Base-by-base conservation (phyloP, 2,888 invertebrate genomes). In the Lordiphosa andalusiaca region DNA sequence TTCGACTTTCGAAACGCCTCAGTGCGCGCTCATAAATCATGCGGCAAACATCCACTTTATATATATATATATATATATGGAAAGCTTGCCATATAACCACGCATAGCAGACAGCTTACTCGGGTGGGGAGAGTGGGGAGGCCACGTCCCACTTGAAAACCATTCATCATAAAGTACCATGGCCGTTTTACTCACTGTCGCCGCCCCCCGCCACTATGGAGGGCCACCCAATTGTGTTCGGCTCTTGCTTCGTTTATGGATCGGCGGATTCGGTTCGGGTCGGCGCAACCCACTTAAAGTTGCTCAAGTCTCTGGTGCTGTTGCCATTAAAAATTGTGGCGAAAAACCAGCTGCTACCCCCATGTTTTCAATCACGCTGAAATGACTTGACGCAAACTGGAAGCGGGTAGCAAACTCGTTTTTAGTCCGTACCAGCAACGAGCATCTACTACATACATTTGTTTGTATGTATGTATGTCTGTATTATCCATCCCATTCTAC, bases 91-190 rank as follows among this genome's bases (percentile, higher is more conserved):
- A 46, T 35, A 30, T 25, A 30, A 37, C 44, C 21, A 33, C 35
- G 12, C 35, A 6, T 21, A 36, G 47, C 35, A 7, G 35, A 35
- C 33, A 35, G 9, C 21, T 38, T 42, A 50, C 30, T 46, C 30
- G 41, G 51, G 12, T 30, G 42, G 51, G 49, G 33, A 48, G 19
- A 6, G n/a, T n/a, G 52, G 38, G 54, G 73, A 58, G 62, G 70
- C 69, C 66, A 55, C 70, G 80, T 80, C 83, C 82, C 85, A 82
- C 82, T 80, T 82, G 83, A 83, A 73, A 84, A 69, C 77, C 83
- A 82, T 82, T 74, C 69, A 82, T 82, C 83, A 82, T 76, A 78
- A 69, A 58, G 57, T 53, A 71, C 67, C 75, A 74, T 69, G 63
- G 69, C 56, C 75, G 36, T 37, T 33, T 30, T 35, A 25, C 46